Percentiles rank a stretch among this genome's conserved stretches.
These are phyloP conservation scores for Orius laevigatus DNA, from an alignment of 1,140 invertebrate species.

Conservation along the genomic window DNA sequence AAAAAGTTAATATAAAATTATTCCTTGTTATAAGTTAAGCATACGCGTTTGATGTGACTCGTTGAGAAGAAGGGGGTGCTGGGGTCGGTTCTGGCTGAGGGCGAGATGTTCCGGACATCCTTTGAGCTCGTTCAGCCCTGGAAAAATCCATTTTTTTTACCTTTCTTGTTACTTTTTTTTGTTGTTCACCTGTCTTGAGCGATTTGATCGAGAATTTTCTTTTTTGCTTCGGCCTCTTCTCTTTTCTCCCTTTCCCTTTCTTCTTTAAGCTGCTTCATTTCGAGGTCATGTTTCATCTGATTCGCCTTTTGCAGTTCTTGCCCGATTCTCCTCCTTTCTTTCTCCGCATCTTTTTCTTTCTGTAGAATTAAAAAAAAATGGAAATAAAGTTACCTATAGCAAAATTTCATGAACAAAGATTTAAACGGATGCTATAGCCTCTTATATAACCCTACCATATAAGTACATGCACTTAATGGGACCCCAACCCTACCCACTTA, in stretches of 20 bases:
- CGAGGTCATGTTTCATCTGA: constrained; percentile 51
- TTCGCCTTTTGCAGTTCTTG: constrained; percentile 52
- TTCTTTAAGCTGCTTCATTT: constrained; percentile 44
- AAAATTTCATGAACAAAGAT: too few relatives aligned
- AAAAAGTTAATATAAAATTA: neutral
- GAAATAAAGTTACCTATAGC: too few relatives aligned
- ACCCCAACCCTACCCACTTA: too few relatives aligned
- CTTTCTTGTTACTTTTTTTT: too few relatives aligned
- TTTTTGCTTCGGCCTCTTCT: constrained; percentile 44
- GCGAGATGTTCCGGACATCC: neutral
- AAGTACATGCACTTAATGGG: too few relatives aligned
- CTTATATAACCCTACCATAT: too few relatives aligned
- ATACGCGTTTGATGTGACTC: neutral
- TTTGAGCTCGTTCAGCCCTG: neutral
- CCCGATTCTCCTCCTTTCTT: constrained; percentile 50
- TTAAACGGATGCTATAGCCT: too few relatives aligned
- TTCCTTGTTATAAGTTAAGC: neutral
- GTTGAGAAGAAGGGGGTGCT: neutral
- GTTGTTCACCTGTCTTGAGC: constrained; percentile 45
- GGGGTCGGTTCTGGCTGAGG: neutral
- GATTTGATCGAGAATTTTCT: constrained; percentile 54
- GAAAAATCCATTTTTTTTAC: too few relatives aligned
- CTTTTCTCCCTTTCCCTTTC: constrained; percentile 52
- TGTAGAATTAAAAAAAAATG: neutral
- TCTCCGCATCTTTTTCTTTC: constrained; percentile 43